Evolutionary conservation across 2,113 vertebrate species (phyloP).

Genomic region (Festucalex cinctus): DNA sequence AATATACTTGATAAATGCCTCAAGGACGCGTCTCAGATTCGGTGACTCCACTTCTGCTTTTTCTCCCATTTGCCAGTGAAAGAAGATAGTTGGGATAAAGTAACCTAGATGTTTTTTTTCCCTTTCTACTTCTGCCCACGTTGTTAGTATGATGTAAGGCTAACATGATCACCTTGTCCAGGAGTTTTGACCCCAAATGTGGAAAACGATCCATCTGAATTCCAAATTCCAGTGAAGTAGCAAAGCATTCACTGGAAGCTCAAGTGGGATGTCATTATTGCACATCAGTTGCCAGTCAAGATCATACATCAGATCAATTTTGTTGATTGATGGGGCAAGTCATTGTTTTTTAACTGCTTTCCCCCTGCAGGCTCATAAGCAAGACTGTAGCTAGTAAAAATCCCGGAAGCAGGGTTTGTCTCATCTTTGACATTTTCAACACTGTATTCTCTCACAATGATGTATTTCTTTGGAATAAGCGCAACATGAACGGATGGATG

Average conservation of each 20-base stretch:
- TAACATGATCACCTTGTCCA: slow-evolving; percentile 5
- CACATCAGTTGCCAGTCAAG: slow-evolving; percentile 11
- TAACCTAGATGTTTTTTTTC: slow-evolving; percentile 9
- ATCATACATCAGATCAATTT: slow-evolving; percentile 47
- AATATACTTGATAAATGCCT: slow-evolving; percentile 41
- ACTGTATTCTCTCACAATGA: background rate
- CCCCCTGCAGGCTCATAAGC: slow-evolving; percentile 54
- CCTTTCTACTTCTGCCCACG: background rate
- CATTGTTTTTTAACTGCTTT: slow-evolving; percentile 56
- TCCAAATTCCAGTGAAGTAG: background rate
- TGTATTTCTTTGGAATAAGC: background rate
- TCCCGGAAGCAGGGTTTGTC: background rate
- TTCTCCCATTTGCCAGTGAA: slow-evolving; percentile 10
- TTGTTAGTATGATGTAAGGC: slow-evolving; percentile 34
- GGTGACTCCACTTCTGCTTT: slow-evolving; percentile 25
- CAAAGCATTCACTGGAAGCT: background rate
- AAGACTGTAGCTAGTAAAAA: slow-evolving; percentile 61
- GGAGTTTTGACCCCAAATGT: background rate
- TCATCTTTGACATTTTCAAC: background rate
- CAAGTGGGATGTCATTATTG: background rate
- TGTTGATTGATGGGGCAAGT: slow-evolving; percentile 49
- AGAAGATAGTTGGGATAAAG: slow-evolving; percentile 33
- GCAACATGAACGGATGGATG: background rate
- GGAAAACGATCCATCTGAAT: background rate
- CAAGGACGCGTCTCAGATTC: slow-evolving; percentile 35